phyloP scores from a whole-genome alignment of 2,797 vertebrate genomes.

The Sylvia borin region DNA sequence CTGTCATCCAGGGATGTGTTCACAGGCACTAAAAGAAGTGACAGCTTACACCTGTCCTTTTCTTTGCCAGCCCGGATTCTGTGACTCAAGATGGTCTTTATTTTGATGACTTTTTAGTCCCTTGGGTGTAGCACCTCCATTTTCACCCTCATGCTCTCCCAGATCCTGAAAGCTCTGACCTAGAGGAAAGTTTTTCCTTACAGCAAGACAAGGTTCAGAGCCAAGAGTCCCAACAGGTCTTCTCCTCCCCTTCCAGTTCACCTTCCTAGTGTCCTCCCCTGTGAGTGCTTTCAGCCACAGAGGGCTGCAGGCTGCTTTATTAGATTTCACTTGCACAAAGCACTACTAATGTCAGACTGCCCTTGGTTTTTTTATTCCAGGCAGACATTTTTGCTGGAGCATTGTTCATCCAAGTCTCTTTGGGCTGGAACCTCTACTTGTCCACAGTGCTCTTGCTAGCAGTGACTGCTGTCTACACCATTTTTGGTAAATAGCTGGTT shows the following conservation, averaged over 20 bases:
- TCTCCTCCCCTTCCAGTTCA: background rate
- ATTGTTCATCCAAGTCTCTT: slow-evolving; percentile 87
- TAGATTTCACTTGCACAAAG: slow-evolving; percentile 19
- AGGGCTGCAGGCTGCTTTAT: slow-evolving; percentile 28
- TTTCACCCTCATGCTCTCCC: background rate
- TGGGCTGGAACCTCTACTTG: slow-evolving; percentile 94
- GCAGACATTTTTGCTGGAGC: slow-evolving; percentile 93
- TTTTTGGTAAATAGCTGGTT: slow-evolving; percentile 82
- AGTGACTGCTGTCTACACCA: slow-evolving; percentile 91
- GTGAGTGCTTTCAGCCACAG: background rate
- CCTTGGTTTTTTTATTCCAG: slow-evolving; percentile 69
- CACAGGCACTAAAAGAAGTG: background rate
- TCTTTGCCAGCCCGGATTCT: background rate
- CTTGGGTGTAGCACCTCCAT: rapidly evolving
- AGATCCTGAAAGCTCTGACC: background rate
- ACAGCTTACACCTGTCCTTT: background rate
- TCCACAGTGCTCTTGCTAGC: slow-evolving; percentile 86
- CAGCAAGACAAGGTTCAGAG: background rate
- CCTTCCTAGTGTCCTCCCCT: slow-evolving; percentile 6
- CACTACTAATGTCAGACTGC: background rate
- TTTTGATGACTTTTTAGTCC: background rate
- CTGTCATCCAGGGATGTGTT: background rate
- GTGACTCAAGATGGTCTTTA: background rate
- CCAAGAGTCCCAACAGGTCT: background rate
- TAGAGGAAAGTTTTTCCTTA: background rate